Conservation (phyloP, 1,140 invertebrate species). For the Drosophila guanche region DNA sequence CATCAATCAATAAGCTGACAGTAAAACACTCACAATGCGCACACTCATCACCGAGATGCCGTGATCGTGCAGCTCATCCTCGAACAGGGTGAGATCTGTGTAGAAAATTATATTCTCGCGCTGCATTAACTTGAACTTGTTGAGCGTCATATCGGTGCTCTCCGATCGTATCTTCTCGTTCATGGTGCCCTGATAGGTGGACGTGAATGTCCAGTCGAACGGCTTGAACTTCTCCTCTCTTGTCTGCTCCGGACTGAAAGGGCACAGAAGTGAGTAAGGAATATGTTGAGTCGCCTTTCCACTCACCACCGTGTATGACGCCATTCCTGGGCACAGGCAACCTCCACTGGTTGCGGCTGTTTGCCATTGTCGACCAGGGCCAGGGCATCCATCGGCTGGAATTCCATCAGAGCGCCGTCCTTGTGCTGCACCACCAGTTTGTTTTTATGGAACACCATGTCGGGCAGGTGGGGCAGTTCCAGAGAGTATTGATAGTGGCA, state of each 20-base stretch:
- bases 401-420: conserved; percentile 90
- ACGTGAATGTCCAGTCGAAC: conserved; percentile 99
- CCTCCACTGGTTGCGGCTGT: conserved; percentile 89
- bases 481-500: conserved; percentile 90
- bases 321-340: conserved; percentile 95
- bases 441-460: conserved; percentile 99
- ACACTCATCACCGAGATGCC: conserved; percentile 95
- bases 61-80: conserved; percentile 99
- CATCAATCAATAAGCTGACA: background rate
- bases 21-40: conserved; percentile 93
- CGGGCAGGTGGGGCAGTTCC: conserved; percentile 94
- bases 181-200: conserved; percentile 94
- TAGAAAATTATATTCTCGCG: conserved; percentile 98
- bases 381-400: conserved; percentile 96
- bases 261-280: conserved; percentile 56
- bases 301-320: conserved; percentile 86
- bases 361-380: conserved; percentile 91
- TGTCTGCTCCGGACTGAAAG: conserved; percentile 52
- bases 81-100: conserved; percentile 96
- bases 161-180: conserved; percentile 86
- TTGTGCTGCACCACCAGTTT: conserved; percentile 88
- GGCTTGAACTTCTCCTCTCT: conserved; percentile 90
- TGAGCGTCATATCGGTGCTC: conserved; percentile 90
- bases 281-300: background rate
- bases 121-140: conserved; percentile 95